A percentile compares a stretch with the other conserved stretches of the same genome.
phyloP scores from a whole-genome alignment of 2,113 vertebrate species.

The Psilopsiagon aurifrons region DNA sequence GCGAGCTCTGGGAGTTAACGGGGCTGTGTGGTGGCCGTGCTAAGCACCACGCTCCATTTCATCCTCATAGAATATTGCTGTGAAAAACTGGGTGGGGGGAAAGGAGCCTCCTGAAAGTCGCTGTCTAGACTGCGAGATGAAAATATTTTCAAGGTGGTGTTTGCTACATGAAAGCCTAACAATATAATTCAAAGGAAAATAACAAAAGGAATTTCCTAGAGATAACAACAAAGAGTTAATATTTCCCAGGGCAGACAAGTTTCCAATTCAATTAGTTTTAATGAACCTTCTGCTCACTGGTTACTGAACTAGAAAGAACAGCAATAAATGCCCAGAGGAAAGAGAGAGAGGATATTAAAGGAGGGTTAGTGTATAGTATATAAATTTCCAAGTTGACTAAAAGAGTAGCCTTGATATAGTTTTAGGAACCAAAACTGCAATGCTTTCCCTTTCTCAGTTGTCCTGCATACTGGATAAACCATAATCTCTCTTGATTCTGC shows the following conservation, averaged over 20 bases:
- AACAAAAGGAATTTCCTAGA: constrained; percentile 86
- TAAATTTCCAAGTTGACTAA: constrained; percentile 92
- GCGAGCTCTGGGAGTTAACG: neutral
- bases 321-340: constrained; percentile 96
- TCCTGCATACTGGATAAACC: neutral
- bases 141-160: neutral
- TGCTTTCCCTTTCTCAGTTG: constrained; percentile 12
- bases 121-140: neutral
- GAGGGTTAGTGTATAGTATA: constrained; percentile 87
- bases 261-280: constrained; percentile 99
- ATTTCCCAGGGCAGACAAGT: constrained; percentile 97
- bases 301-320: constrained; percentile 98
- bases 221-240: constrained; percentile 93
- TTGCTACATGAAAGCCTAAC: neutral
- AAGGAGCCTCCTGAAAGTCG: neutral
- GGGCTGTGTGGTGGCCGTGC: neutral
- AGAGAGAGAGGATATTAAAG: constrained; percentile 92
- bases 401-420: constrained; percentile 82
- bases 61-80: neutral
- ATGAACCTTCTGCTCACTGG: constrained; percentile 98
- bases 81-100: neutral
- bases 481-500: neutral
- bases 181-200: constrained; percentile 52
- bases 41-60: neutral
- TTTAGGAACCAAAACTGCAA: constrained; percentile 73